Conservation (phyloP, 2,888 invertebrate species). For the Lasioglossum marginatum region DNA sequence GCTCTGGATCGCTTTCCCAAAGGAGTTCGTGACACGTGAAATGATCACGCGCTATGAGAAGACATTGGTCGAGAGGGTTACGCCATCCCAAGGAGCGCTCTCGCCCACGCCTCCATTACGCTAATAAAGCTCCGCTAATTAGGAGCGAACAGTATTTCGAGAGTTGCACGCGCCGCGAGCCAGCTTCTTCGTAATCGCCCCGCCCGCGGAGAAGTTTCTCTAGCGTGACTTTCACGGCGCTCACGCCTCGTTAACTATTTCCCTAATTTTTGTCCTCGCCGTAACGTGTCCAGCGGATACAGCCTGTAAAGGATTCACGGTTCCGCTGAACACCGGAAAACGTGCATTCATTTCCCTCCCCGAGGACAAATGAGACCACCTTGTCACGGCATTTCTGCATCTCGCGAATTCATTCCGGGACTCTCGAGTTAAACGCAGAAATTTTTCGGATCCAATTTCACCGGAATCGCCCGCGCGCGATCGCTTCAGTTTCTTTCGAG, state of each 20-base stretch:
- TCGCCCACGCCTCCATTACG: conserved; percentile 64
- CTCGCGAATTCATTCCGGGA: background rate
- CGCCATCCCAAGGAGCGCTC: conserved; percentile 42
- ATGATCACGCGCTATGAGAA: conserved; percentile 12
- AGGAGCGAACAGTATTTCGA: conserved; percentile 55
- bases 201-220: conserved; percentile 29
- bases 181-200: conserved; percentile 7
- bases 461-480: background rate
- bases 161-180: conserved; percentile 59
- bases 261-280: conserved; percentile 15
- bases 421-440: background rate
- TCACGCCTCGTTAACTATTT: conserved; percentile 2
- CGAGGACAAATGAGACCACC: background rate
- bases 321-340: conserved; percentile 6
- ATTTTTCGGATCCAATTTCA: background rate
- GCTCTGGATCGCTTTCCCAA: background rate
- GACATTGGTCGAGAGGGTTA: conserved; percentile 35
- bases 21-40: background rate
- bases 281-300: background rate
- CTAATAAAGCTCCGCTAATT: conserved; percentile 68
- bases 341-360: background rate
- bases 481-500: background rate
- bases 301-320: background rate
- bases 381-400: background rate
- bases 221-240: conserved; percentile 16